Evolutionary conservation across 2,888 invertebrate species (phyloP).

Genomic region (Amphipyra berbera): DNA sequence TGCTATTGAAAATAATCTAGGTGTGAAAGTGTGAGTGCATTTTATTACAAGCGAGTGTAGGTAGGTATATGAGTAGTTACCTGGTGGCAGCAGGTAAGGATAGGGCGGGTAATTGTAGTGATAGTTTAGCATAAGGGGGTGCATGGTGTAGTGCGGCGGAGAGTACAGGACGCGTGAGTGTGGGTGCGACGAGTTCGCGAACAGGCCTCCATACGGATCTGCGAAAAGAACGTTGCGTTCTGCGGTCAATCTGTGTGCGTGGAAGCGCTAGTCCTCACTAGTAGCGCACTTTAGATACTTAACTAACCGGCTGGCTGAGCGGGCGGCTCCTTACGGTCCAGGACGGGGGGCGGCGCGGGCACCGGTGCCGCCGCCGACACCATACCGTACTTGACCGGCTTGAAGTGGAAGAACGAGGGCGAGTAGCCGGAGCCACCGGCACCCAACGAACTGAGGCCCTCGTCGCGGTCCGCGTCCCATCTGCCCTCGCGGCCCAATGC

Average conservation of each 20-base stretch:
- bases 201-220: conserved; percentile 86
- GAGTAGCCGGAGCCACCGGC: conserved; percentile 95
- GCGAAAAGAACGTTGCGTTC: conserved; percentile 79
- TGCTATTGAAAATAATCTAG: too few species aligned
- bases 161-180: conserved; percentile 86
- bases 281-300: conserved; percentile 88
- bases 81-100: conserved; percentile 86
- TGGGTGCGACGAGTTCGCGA: conserved; percentile 82
- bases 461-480: conserved; percentile 95
- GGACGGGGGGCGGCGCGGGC: conserved; percentile 80
- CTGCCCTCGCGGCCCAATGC: conserved; percentile 97
- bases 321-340: conserved; percentile 88
- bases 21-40: conserved; percentile 33
- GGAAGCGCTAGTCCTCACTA: conserved; percentile 85
- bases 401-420: conserved; percentile 97
- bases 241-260: conserved; percentile 76
- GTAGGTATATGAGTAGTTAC: conserved; percentile 71
- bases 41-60: conserved; percentile 54
- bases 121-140: conserved; percentile 85
- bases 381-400: conserved; percentile 95
- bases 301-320: conserved; percentile 90
- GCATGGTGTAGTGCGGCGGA: conserved; percentile 87
- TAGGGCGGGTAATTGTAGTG: conserved; percentile 86
- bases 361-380: conserved; percentile 88
- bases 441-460: conserved; percentile 94